Evolutionary conservation across 2,888 invertebrate species (phyloP).

Genomic region (Lepidonotus clava): DNA sequence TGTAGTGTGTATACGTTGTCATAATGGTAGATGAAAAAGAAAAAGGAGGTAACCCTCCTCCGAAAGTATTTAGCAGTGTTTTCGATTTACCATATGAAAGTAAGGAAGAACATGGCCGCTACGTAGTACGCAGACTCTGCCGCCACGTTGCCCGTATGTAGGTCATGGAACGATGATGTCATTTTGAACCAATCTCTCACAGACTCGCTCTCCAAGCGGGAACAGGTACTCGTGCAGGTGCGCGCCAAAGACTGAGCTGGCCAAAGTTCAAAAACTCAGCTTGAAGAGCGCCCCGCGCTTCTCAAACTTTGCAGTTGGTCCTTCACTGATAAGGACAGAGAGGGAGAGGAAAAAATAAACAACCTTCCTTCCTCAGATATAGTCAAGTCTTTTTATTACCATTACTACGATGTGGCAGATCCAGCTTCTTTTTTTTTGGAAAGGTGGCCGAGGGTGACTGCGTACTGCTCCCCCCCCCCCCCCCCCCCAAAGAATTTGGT

Average conservation of each 20-base stretch:
- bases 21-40: constrained; percentile 45
- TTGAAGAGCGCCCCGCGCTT: too few relatives aligned
- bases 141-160: constrained; percentile 33
- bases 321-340: too few relatives aligned
- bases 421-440: too few relatives aligned
- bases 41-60: constrained; percentile 37
- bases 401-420: too few relatives aligned
- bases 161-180: constrained; percentile 50
- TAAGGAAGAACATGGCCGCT: constrained; percentile 49
- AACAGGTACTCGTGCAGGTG: background rate
- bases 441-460: too few relatives aligned
- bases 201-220: background rate
- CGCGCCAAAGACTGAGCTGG: background rate
- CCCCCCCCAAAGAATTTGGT: too few relatives aligned
- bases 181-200: constrained; percentile 49
- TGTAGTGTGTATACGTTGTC: constrained; percentile 8
- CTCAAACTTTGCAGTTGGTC: too few relatives aligned
- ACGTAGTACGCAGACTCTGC: constrained; percentile 46
- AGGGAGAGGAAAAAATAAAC: too few relatives aligned
- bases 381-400: too few relatives aligned
- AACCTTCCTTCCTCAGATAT: too few relatives aligned
- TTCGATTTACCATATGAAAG: constrained; percentile 48
- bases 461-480: too few relatives aligned
- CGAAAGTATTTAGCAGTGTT: constrained; percentile 45
- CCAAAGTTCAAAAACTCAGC: too few relatives aligned